Base-by-base conservation (phyloP, 2,797 vertebrate species). In the Coracias cyanogaster region DNA sequence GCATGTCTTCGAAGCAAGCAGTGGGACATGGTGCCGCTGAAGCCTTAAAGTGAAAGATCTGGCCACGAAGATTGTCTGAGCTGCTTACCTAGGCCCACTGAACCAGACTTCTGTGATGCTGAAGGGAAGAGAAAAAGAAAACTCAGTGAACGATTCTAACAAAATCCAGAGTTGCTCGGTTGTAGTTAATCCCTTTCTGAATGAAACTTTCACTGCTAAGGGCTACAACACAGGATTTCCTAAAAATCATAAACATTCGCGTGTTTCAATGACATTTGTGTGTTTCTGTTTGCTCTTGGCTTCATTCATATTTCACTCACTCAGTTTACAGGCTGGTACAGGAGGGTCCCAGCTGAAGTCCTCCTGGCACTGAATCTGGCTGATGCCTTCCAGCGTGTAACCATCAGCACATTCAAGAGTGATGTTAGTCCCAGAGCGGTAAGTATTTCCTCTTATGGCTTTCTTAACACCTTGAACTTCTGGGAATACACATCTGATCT, bases 321-420 rank as follows among this genome's bases (percentile, higher is more conserved):
- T 83, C 20, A 95, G 86, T 94, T 86, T 97, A 66, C 98, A 98
- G 48, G 92, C 86, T 7, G 98, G 97, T 51, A 98, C 87, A 3
- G 98, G 97, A 45, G 97, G 97, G 90, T 97, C 94, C 98, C 97
- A 98, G 60, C 81, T 91, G 12, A 94, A 94, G 78, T 98, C 95
- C 9, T 96, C 96, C 25, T 97, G 97, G 54, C 97, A 98, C 90
- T 97, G 98, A 65, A 95, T 96, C 89, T 96, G 96, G 9, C 89
- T 86, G 84, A 86, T 93, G 71, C 98, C 98, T 76, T 98, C 97
- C 84, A 98, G 46, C 1, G 2, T 62, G 48, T 98, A 98, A 3
- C 97, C 97, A 1, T 98, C 96, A 1, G 97, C 96, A 81, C 98
- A 98, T 41, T 97, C 90, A 2, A 98, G 20, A n/a, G 97, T 98